A percentile compares a stretch with the other conserved stretches of the same genome.
phyloP scores from a whole-genome alignment of 2,888 invertebrate species.

The Sarcophaga rosellei region DNA sequence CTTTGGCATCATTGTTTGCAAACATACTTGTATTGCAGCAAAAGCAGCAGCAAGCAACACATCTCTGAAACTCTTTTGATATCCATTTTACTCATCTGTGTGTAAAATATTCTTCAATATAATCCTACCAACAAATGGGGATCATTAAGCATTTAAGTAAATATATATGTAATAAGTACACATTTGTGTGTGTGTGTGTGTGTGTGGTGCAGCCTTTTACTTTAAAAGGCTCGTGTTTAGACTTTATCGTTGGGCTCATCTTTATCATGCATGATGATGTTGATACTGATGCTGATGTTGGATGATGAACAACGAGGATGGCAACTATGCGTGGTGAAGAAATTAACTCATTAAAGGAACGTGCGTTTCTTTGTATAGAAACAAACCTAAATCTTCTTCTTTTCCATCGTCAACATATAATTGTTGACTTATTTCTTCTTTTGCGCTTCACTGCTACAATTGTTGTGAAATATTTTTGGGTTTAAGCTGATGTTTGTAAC shows the following conservation, averaged over 20 bases:
- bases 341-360: constrained; percentile 72
- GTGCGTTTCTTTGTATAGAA: constrained; percentile 47
- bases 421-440: constrained; percentile 46
- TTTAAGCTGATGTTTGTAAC: no score
- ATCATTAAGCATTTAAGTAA: constrained; percentile 47
- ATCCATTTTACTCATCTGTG: neutral
- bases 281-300: constrained; percentile 39
- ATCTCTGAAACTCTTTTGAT: neutral
- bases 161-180: neutral
- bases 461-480: no score
- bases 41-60: neutral
- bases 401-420: constrained; percentile 44
- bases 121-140: constrained; percentile 43
- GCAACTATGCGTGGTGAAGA: constrained; percentile 63
- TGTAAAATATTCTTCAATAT: neutral
- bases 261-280: constrained; percentile 30
- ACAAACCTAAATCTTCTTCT: constrained; percentile 37
- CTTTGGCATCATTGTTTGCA: no score
- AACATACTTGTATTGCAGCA: neutral
- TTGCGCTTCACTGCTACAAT: constrained; percentile 4
- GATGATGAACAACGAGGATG: constrained; percentile 20
- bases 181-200: constrained; percentile 33
- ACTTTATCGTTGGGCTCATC: constrained; percentile 50
- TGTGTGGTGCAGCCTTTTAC: constrained; percentile 16
- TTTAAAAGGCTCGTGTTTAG: constrained; percentile 44